Evolutionary conservation across 1,140 invertebrate species (phyloP), one percentile per base, ranked within the genome.

Genomic region (Rhyzopertha dominica): DNA sequence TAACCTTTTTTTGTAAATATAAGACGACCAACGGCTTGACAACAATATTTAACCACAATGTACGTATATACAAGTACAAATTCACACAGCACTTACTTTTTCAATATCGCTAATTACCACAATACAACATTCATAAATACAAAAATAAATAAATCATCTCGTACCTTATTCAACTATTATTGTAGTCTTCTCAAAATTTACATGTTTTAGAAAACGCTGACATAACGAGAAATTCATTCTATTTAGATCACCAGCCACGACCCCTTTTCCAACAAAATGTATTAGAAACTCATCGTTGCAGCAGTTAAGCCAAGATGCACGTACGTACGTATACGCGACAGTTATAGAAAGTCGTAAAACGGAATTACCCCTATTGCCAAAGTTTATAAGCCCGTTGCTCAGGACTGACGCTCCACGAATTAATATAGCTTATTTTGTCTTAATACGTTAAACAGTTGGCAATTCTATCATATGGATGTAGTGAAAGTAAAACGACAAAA

Each of bases 1-100:
- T 39, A 38, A 19, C 34, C 40, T 39, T 39, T 37, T 38, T 23
- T 38, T 34, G 41, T 41, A 30, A 37, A 41, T 47, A 47, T 35
- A 42, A 47, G 23, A 19, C 22, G 22, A 38, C 40, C 35, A 9
- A 17, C 38, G 40, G 22, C 16, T 26, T 47, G 26, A 37, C 36
- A 45, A 45, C 36, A 22, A 47, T 28, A 28, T 19, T 25, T 32
- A 24, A 44, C 42, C 20, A 9, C 24, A 43, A 35, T 8, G 23
- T 23, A 20, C 32, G 31, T 43, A 43, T 22, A 43, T 31, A 35
- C 22, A 25, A 43, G 22, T n/a, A 7, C 7, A 25, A 13, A 17
- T 32, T 32, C 19, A 13, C 7, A 32, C 9, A 32, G n/a, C 16
- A 29, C 16, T 10, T 10, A 29, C 12, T 14, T 4, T 29, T 29